phyloP scores from a whole-genome alignment of 2,113 vertebrate genomes.

The Solenodon paradoxus region DNA sequence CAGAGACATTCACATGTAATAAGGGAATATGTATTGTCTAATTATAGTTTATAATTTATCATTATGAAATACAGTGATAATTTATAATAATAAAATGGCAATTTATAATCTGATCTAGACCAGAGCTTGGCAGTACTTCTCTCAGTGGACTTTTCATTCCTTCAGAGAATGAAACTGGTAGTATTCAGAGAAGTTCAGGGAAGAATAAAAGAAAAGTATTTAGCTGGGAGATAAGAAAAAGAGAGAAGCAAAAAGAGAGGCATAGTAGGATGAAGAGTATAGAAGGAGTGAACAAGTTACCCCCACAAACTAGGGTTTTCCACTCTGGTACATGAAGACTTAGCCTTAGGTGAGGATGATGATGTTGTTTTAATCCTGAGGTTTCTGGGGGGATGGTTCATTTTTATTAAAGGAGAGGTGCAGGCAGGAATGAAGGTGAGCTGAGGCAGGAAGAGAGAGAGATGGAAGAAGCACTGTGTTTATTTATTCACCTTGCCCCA shows the following conservation, averaged over 20 bases:
- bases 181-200: not conserved
- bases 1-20: not conserved
- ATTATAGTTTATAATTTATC: not conserved
- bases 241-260: not conserved
- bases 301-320: not conserved
- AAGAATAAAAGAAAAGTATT: not conserved
- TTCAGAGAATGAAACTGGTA: not conserved
- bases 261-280: no score
- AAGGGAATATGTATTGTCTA: not conserved
- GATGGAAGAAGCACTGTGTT: no score
- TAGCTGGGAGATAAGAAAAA: not conserved
- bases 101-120: not conserved
- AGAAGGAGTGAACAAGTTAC: not conserved
- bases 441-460: no score
- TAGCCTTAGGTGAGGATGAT: not conserved
- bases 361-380: not conserved
- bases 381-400: no score
- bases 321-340: not conserved
- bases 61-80: not conserved
- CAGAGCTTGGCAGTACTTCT: not conserved
- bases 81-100: not conserved
- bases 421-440: no score
- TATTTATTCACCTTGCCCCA: no score
- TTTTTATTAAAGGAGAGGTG: no score
- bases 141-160: not conserved